Conservation (phyloP, 2,797 vertebrate genomes). For the Pipistrellus pipistrellus region DNA sequence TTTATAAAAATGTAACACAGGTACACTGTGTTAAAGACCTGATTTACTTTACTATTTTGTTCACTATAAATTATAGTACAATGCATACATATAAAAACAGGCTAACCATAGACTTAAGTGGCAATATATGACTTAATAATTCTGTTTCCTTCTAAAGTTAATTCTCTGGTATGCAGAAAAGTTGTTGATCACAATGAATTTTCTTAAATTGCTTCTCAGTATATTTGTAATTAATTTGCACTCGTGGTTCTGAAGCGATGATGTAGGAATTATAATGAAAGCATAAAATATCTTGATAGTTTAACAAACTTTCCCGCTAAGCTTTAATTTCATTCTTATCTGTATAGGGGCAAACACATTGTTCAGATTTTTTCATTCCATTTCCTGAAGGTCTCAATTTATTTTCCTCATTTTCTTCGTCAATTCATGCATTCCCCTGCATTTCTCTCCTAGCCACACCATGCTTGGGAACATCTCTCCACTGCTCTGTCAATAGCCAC, state of each 20-base stretch:
- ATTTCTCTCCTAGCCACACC: neutral
- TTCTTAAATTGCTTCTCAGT: neutral
- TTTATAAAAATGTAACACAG: constrained; percentile 1
- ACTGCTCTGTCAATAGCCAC: neutral
- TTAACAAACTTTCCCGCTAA: constrained; percentile 10
- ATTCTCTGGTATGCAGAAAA: neutral
- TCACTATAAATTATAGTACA: neutral
- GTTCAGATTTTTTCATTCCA: neutral
- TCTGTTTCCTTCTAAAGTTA: constrained; percentile 38
- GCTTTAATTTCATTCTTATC: neutral
- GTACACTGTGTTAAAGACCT: neutral
- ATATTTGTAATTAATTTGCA: constrained; percentile 1
- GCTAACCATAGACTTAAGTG: neutral
- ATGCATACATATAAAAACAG: neutral
- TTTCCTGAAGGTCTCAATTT: neutral
- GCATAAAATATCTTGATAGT: neutral
- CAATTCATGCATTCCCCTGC: neutral
- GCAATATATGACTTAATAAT: neutral
- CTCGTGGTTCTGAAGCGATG: neutral
- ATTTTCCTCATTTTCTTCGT: neutral
- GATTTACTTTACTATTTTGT: constrained; percentile 26
- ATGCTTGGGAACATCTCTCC: neutral
- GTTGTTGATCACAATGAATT: neutral
- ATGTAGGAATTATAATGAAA: constrained; percentile 6
- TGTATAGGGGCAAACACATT: neutral